phyloP scores from a whole-genome alignment of 2,888 invertebrate species.

The Pyrochroa serraticornis region DNA sequence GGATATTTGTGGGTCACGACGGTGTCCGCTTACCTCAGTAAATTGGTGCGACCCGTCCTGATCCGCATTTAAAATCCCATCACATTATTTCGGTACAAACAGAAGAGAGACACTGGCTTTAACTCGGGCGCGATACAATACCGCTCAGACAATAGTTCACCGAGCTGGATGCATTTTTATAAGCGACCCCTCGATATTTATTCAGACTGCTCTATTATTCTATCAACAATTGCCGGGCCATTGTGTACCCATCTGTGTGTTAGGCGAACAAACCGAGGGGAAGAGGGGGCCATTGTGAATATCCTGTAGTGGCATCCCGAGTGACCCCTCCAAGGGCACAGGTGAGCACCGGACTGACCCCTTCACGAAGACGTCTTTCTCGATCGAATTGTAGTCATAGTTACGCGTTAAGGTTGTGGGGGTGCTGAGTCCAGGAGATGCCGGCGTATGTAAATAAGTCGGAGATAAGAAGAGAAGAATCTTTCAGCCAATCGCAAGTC shows the following conservation, averaged over 20 bases:
- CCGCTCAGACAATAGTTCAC: conserved; percentile 44
- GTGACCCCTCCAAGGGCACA: conserved; percentile 33
- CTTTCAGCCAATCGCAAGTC: conserved; percentile 54
- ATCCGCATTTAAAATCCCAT: conserved; percentile 46
- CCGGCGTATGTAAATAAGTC: conserved; percentile 50
- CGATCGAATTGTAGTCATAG: background rate
- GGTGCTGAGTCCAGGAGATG: background rate
- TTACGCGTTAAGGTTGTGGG: too few species aligned
- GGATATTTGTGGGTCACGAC: conserved; percentile 1
- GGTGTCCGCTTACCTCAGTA: conserved; percentile 17
- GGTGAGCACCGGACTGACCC: conserved; percentile 13
- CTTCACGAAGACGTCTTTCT: background rate
- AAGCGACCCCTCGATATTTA: conserved; percentile 48
- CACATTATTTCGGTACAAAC: conserved; percentile 46
- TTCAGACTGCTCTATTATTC: conserved; percentile 57
- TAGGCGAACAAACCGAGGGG: conserved; percentile 31
- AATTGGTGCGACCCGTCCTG: conserved; percentile 23
- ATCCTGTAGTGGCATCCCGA: conserved; percentile 36
- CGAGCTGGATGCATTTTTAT: conserved; percentile 44
- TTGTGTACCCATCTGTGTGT: conserved; percentile 56
- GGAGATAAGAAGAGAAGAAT: conserved; percentile 53
- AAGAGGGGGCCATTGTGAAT: conserved; percentile 29
- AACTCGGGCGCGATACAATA: conserved; percentile 40
- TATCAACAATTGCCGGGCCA: conserved; percentile 53
- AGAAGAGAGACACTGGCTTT: conserved; percentile 46